Evolutionary conservation across 2,888 invertebrate species (phyloP).

Genomic region (Chrysotoxum bicinctum): DNA sequence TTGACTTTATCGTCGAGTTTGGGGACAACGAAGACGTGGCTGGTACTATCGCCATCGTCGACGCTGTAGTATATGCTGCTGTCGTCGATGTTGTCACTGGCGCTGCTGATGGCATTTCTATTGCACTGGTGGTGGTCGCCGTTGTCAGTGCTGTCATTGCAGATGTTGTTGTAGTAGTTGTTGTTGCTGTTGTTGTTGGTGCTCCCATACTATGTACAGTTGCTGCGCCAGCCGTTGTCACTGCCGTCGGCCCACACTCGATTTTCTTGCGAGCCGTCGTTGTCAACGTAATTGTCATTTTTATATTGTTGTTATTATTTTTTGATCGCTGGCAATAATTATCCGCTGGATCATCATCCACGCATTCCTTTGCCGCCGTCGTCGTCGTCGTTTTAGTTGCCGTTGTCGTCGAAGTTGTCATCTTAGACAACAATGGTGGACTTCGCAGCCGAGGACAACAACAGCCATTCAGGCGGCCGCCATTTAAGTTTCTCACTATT

Average conservation of each 20-base stretch:
- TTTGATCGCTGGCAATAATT: conserved; percentile 72
- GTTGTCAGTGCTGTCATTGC: conserved; percentile 71
- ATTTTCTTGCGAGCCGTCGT: conserved; percentile 55
- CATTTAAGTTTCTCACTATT: conserved; percentile 57
- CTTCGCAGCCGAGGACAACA: conserved; percentile 52
- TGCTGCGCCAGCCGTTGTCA: conserved; percentile 74
- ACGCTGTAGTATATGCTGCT: conserved; percentile 27
- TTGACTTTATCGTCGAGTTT: conserved; percentile 43
- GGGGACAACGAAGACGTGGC: conserved; percentile 5
- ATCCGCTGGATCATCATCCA: conserved; percentile 68
- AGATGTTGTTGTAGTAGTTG: conserved; percentile 9
- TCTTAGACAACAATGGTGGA: conserved; percentile 25
- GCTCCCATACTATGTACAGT: conserved; percentile 71
- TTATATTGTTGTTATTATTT: conserved; percentile 74
- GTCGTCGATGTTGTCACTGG: conserved; percentile 64
- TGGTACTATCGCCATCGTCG: conserved; percentile 19
- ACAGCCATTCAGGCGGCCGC: conserved; percentile 63
- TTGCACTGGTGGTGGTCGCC: conserved; percentile 69
- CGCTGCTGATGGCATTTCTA: conserved; percentile 69
- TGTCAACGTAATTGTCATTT: conserved; percentile 67
- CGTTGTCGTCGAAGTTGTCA: conserved; percentile 7
- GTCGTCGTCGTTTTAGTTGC: neutral
- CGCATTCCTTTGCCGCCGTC: conserved; percentile 53
- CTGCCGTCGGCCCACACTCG: conserved; percentile 59
- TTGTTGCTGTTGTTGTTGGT: conserved; percentile 59